Evolutionary conservation across 2,113 vertebrate genomes (phyloP).

Genomic region (Mohoua ochrocephala): DNA sequence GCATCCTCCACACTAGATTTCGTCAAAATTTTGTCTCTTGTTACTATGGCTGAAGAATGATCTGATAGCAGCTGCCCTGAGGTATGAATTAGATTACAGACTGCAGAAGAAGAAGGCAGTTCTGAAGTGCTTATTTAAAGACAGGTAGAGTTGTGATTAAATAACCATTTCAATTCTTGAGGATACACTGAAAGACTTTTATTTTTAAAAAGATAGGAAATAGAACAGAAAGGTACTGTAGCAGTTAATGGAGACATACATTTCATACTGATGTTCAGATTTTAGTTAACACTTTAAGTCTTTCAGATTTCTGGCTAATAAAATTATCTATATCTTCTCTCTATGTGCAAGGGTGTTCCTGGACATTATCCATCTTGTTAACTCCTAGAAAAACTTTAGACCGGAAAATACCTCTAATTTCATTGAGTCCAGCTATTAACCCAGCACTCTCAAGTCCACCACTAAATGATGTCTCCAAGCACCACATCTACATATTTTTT

Average conservation of each 20-base stretch:
- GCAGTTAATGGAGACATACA: neutral
- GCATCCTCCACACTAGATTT: neutral
- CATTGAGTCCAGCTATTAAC: neutral
- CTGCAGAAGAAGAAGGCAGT: neutral
- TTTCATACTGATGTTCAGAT: neutral
- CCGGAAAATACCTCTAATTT: neutral
- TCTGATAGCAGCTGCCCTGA: neutral
- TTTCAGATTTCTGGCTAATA: neutral
- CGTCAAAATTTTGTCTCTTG: neutral
- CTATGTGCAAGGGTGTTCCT: neutral
- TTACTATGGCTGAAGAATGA: neutral
- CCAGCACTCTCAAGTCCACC: neutral
- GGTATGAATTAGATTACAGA: neutral
- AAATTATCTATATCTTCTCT: neutral
- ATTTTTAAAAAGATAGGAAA: neutral
- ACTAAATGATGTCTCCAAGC: neutral
- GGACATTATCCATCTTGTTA: neutral
- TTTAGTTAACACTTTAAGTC: neutral
- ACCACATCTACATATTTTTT: neutral
- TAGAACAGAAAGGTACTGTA: neutral
- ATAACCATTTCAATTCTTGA: neutral
- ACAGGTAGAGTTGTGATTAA: neutral
- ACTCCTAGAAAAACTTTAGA: neutral
- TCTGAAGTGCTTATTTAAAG: conserved; percentile 6
- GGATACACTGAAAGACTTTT: neutral